Conservation (phyloP, 2,113 vertebrate species). For the Ahaetulla prasina region DNA sequence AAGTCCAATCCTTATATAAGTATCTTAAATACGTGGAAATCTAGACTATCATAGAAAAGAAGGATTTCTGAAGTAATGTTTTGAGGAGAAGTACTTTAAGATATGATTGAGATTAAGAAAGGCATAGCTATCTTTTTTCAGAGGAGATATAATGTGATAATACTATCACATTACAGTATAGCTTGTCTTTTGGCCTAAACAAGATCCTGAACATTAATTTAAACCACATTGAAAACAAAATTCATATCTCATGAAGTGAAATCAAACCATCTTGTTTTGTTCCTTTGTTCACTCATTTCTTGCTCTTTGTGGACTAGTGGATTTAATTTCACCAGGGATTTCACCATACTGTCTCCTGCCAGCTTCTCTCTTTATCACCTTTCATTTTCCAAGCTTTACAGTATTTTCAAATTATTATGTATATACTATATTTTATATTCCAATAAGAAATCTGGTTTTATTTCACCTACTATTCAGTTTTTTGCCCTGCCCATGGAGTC, state of each 20-base stretch:
- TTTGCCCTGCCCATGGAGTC: neutral
- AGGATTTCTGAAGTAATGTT: neutral
- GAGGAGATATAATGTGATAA: neutral
- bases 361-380: neutral
- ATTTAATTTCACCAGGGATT: neutral
- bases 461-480: neutral
- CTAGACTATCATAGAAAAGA: neutral
- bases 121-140: neutral
- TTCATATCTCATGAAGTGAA: neutral
- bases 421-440: neutral
- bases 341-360: neutral
- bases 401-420: neutral
- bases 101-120: neutral
- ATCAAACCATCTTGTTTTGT: neutral
- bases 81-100: neutral
- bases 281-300: neutral
- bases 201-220: neutral
- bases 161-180: neutral
- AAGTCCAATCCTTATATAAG: neutral
- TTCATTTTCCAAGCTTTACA: neutral
- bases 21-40: neutral
- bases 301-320: neutral
- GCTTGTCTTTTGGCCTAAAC: neutral
- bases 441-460: neutral
- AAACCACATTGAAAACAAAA: neutral